Base-by-base conservation (phyloP, 2,888 invertebrate genomes). In the Lasioglossum oenotherae region DNA sequence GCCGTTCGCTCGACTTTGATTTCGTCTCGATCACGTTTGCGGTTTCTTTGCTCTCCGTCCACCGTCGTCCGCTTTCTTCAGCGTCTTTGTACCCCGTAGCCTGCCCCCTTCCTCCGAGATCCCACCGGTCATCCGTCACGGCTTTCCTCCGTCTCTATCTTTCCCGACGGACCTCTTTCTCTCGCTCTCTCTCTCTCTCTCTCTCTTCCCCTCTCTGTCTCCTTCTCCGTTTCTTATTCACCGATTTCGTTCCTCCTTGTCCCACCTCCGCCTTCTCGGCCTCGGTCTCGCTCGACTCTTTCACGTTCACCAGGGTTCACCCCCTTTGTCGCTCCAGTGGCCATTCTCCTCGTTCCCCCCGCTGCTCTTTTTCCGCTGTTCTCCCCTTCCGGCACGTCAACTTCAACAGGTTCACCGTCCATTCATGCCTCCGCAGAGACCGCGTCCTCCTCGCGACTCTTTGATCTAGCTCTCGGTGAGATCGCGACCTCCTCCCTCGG, bases 371-470 rank as follows among this genome's bases (percentile, higher is more conserved):
- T 72, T 69, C 82, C 46, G 81, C 69, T 49, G 80, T 80, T 78
- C 82, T 71, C 87, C 80, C 57, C 80, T 71, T 81, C 83, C 85
- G 87, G 82, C 87, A 84, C 89, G 85, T 84, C 84, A 80, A 87
- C 90, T 85, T 81, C 87, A 87, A 89, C 92, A 92, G 92, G 92
- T 93, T 92, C 92, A 91, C 92, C 91, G 90, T 93, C 92, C 93
- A 93, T 93, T 93, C 91, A 93, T 92, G 90, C 88, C 81, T 90
- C 87, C 84, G 84, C 84, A 80, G 76, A 74, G 74, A 83, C 84
- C 75, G 73, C 82, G 82, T 80, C 86, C 82, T 74, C 69, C 74
- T 38, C 78, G 80, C 78, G 41, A 81, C 60, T 85, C 86, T 82
- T 79, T 81, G 81, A 74, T 74, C 86, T 74, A 86, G 74, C 78